phyloP scores from a whole-genome alignment of 2,888 invertebrate species.

The Acleris laterana region DNA sequence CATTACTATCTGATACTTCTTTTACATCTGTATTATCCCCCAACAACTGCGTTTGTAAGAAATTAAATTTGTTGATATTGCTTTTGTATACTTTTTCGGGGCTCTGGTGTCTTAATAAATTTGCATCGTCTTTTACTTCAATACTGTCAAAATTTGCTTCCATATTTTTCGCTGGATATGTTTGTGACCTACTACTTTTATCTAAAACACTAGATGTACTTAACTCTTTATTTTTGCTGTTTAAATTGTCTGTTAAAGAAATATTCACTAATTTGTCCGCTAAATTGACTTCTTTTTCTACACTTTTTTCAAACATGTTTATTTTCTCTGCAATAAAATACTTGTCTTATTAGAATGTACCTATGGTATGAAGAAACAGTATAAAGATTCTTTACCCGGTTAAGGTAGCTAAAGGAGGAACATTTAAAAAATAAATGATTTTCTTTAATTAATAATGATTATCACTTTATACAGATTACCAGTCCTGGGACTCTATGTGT shows the following conservation, averaged over 20 bases:
- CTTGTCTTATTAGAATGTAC: conserved; percentile 1
- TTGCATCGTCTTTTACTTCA: conserved; percentile 42
- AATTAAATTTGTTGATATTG: conserved; percentile 71
- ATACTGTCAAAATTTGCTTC: conserved; percentile 41
- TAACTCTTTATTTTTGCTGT: conserved; percentile 59
- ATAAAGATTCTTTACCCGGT: too few relatives aligned
- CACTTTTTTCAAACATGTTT: conserved; percentile 77
- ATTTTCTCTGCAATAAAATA: conserved; percentile 73
- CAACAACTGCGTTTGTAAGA: conserved; percentile 73
- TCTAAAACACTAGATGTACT: conserved; percentile 50
- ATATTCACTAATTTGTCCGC: conserved; percentile 67
- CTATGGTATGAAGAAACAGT: background rate
- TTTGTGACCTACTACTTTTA: conserved; percentile 39
- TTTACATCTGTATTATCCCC: conserved; percentile 52
- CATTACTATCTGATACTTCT: conserved; percentile 47
- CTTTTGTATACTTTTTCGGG: conserved; percentile 71
- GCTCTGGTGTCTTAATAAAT: conserved; percentile 45
- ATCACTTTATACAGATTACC: background rate
- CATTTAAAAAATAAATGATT: too few relatives aligned
- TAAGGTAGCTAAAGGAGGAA: too few relatives aligned
- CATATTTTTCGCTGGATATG: conserved; percentile 43
- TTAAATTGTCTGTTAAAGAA: conserved; percentile 65
- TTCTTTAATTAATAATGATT: too few relatives aligned
- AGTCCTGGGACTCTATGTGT: background rate
- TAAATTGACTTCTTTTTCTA: conserved; percentile 64